Evolutionary conservation across 2,888 invertebrate species (phyloP).

Genomic region (Scrobipalpa costella): DNA sequence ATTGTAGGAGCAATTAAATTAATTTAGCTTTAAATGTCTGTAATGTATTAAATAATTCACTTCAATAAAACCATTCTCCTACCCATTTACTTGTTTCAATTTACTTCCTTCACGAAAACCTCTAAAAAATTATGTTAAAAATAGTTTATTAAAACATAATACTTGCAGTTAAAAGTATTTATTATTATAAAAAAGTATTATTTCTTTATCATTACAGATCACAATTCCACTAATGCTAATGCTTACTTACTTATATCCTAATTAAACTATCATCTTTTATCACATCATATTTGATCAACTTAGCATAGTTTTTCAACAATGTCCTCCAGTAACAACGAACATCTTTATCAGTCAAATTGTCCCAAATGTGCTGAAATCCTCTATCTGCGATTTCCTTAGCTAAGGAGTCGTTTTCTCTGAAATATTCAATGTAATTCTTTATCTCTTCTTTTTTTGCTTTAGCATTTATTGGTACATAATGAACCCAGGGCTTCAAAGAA

Average conservation of each 20-base stretch:
- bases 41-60: slow-evolving; percentile 6
- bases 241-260: background rate
- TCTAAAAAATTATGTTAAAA: background rate
- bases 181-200: slow-evolving; percentile 4
- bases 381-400: slow-evolving; percentile 89
- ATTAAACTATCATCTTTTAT: slow-evolving; percentile 64
- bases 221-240: background rate
- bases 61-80: slow-evolving; percentile 4
- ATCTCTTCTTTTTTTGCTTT: slow-evolving; percentile 85
- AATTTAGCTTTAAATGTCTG: slow-evolving; percentile 28
- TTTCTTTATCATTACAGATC: background rate
- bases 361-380: slow-evolving; percentile 91
- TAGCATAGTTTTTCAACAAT: slow-evolving; percentile 87
- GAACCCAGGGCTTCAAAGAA: slow-evolving; percentile 95
- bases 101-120: background rate
- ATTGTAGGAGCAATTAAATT: slow-evolving; percentile 25
- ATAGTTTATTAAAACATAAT: background rate
- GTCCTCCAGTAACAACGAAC: slow-evolving; percentile 93
- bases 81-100: background rate
- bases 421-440: slow-evolving; percentile 87
- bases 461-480: slow-evolving; percentile 91
- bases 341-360: slow-evolving; percentile 90
- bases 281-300: slow-evolving; percentile 86
- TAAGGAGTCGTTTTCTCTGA: slow-evolving; percentile 86
- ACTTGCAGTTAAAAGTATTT: background rate